Base-by-base conservation (phyloP, 2,797 vertebrate species). In the Lacerta viridis region DNA sequence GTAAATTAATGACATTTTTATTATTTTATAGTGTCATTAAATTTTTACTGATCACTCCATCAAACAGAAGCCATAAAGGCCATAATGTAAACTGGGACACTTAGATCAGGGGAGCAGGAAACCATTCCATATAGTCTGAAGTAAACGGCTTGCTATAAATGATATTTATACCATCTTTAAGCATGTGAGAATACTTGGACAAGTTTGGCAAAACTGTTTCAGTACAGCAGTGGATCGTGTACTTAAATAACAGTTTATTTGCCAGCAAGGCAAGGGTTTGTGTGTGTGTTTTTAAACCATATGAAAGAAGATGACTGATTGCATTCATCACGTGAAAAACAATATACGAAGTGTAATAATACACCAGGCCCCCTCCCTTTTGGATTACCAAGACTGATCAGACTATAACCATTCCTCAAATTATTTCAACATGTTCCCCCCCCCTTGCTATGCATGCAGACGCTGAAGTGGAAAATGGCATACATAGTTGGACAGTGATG, bases 11-110 rank as follows among this genome's bases (percentile, higher is more conserved):
- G 98, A 97, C 98, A 98, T 98, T 99, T 99, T 99, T 99, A 99
- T 99, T 99, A 98, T 99, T 99, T 99, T 99, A 99, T 99, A 98
- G 98, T 98, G 97, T 99, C 99, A 98, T 99, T 98, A 99, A 99
- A 99, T 98, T 99, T 99, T 99, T 99, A 99, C 98, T 99, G 98
- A 99, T 99, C 98, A 98, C 98, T 99, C 98, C 97, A 98, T 98
- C 98, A 98, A 98, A 98, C 97, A 97, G 96, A 97, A 98, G 98
- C 97, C 98, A 98, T 98, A 98, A 98, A 99, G 98, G 97, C 98
- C 97, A 95, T 97, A 97, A 98, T 97, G 97, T 97, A 97, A 98
- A 97, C 96, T 94, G 97, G 97, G 97, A 98, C 96, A 97, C 96
- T 96, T 95, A 97, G 97, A 97, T 97, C 96, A 96, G 93, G 95